These are phyloP conservation scores for Rhabditoides inermis DNA, from an alignment of 2,888 invertebrate genomes.

Conservation along the genomic window DNA sequence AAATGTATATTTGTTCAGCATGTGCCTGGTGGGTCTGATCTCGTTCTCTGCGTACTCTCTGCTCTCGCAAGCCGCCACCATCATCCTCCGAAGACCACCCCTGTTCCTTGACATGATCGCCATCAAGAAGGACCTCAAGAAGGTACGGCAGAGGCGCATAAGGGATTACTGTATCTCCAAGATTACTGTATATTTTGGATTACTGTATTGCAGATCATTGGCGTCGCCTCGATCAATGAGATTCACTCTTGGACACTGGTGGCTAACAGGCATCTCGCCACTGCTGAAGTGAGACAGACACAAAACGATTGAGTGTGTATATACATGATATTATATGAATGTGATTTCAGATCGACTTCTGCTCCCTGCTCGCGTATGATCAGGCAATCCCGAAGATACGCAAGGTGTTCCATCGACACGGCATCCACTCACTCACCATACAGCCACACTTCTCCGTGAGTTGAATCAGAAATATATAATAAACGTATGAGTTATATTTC, in stretches of 20 bases:
- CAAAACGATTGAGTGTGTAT: too few relatives aligned
- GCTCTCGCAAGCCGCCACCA: slow-evolving; percentile 83
- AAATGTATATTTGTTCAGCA: too few relatives aligned
- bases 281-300: slow-evolving; percentile 1
- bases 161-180: background rate
- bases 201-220: slow-evolving; percentile 52
- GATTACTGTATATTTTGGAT: background rate
- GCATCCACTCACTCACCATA: slow-evolving; percentile 58
- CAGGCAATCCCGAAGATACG: slow-evolving; percentile 54
- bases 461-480: too few relatives aligned
- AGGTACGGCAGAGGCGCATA: slow-evolving; percentile 18
- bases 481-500: too few relatives aligned
- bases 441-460: slow-evolving; percentile 54
- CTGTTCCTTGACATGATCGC: slow-evolving; percentile 75
- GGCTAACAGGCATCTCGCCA: slow-evolving; percentile 42
- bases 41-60: slow-evolving; percentile 23
- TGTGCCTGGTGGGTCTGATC: slow-evolving; percentile 24
- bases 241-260: slow-evolving; percentile 58
- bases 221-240: slow-evolving; percentile 56
- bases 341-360: slow-evolving; percentile 53
- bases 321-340: slow-evolving; percentile 6
- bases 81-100: slow-evolving; percentile 92
- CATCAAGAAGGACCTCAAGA: slow-evolving; percentile 32
- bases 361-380: slow-evolving; percentile 54
- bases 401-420: slow-evolving; percentile 56